Conservation (phyloP, 2,113 vertebrate species). For the Eretmochelys imbricata region DNA sequence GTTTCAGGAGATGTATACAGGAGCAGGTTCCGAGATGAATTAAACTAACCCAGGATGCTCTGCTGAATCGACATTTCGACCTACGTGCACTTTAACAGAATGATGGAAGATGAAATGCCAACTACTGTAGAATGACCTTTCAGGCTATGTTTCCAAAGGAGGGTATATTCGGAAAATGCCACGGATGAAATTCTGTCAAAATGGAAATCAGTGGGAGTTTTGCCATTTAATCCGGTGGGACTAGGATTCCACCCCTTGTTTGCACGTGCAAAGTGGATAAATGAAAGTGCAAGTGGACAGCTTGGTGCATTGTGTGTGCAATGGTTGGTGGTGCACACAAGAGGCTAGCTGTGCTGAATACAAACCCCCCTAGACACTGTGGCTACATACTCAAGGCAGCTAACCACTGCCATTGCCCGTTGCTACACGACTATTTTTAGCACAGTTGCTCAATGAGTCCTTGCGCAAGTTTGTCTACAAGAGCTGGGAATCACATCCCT, state of each 20-base stretch:
- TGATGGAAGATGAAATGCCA: neutral
- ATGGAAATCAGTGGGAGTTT: fast-evolving
- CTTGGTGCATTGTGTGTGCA: neutral
- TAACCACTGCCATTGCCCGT: neutral
- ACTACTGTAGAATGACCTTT: fast-evolving
- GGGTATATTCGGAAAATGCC: neutral
- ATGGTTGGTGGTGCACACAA: neutral
- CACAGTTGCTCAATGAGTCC: neutral
- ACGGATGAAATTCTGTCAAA: neutral
- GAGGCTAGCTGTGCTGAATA: neutral
- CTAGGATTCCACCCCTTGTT: neutral
- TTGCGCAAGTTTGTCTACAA: neutral
- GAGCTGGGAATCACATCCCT: neutral
- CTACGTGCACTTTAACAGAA: fast-evolving
- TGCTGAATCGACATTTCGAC: neutral
- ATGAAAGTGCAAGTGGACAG: neutral
- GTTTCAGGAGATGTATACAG: neutral
- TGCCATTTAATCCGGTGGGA: neutral
- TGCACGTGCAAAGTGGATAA: neutral
- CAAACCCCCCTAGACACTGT: neutral
- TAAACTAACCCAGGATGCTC: neutral
- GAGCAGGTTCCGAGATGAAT: neutral
- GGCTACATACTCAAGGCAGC: neutral
- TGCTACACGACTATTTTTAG: neutral
- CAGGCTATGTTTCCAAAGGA: neutral